Evolutionary conservation across 2,888 invertebrate genomes (phyloP).

Genomic region (Volucella inanis): DNA sequence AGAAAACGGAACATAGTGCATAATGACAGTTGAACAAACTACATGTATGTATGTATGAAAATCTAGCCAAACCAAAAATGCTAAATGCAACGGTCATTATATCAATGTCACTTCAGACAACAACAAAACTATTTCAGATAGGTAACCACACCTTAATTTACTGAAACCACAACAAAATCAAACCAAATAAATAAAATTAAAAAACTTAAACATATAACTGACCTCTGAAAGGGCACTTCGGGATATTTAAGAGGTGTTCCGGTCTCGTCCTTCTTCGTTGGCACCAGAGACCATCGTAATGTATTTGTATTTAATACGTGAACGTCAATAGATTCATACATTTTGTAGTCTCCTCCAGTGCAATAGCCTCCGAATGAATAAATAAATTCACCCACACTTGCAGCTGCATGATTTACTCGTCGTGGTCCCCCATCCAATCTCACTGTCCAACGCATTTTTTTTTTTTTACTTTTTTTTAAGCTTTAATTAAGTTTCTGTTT

Average conservation of each 20-base stretch:
- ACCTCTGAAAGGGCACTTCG: constrained; percentile 88
- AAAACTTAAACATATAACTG: constrained; percentile 26
- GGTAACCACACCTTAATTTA: constrained; percentile 5
- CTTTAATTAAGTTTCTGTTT: neutral
- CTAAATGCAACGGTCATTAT: too few species aligned
- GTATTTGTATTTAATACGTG: constrained; percentile 91
- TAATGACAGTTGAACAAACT: too few species aligned
- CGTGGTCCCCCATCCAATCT: constrained; percentile 95
- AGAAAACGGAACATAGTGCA: too few species aligned
- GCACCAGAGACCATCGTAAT: constrained; percentile 85
- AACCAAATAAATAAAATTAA: neutral
- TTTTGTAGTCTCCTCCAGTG: constrained; percentile 89
- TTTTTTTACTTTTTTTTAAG: neutral
- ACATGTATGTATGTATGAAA: too few species aligned
- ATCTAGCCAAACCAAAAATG: too few species aligned
- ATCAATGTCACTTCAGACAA: too few species aligned
- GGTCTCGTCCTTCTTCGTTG: constrained; percentile 84
- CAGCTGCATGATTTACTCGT: constrained; percentile 96
- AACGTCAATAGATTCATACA: constrained; percentile 92
- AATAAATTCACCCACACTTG: constrained; percentile 89
- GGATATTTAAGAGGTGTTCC: constrained; percentile 83
- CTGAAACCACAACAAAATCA: constrained; percentile 1
- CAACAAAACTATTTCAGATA: neutral
- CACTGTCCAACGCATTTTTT: constrained; percentile 91
- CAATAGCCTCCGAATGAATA: constrained; percentile 97